These are phyloP conservation scores for Ophonus ardosiacus DNA, from an alignment of 2,888 invertebrate species.

Conservation along the genomic window DNA sequence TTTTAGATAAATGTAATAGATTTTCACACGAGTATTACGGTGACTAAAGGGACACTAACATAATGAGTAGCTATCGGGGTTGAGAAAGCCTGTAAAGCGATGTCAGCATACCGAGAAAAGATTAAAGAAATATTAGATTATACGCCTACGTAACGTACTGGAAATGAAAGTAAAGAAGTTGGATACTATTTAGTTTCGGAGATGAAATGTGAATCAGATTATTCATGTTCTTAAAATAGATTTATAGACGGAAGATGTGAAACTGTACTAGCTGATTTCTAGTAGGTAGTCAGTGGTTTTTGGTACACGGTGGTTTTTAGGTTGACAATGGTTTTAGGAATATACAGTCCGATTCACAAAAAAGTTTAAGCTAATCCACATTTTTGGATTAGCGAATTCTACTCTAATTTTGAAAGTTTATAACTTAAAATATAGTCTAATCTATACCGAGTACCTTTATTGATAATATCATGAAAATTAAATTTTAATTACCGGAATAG, in stretches of 20 bases:
- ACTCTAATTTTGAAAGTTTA: too few species aligned
- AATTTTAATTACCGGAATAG: too few species aligned
- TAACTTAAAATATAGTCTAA: too few species aligned
- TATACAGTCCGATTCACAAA: too few species aligned
- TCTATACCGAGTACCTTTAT: too few species aligned
- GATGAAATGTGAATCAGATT: background rate
- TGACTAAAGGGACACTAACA: constrained; percentile 1
- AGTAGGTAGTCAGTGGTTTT: too few species aligned
- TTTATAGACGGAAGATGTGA: background rate
- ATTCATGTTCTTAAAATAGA: background rate
- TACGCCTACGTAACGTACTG: constrained; percentile 8
- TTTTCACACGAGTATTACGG: constrained; percentile 20
- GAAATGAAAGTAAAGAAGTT: constrained; percentile 18
- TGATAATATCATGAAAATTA: too few species aligned
- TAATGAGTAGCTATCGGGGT: background rate
- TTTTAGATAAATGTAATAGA: background rate
- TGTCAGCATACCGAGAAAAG: constrained; percentile 16
- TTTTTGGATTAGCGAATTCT: too few species aligned
- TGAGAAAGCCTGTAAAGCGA: constrained; percentile 22
- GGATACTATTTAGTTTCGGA: background rate
- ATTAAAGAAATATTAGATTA: constrained; percentile 26
- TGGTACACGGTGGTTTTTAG: too few species aligned
- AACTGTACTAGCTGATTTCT: background rate
- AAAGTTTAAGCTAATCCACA: too few species aligned
- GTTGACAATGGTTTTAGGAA: too few species aligned